Base-by-base conservation (phyloP, 2,113 vertebrate genomes). In the Hemibagrus wyckioides region DNA sequence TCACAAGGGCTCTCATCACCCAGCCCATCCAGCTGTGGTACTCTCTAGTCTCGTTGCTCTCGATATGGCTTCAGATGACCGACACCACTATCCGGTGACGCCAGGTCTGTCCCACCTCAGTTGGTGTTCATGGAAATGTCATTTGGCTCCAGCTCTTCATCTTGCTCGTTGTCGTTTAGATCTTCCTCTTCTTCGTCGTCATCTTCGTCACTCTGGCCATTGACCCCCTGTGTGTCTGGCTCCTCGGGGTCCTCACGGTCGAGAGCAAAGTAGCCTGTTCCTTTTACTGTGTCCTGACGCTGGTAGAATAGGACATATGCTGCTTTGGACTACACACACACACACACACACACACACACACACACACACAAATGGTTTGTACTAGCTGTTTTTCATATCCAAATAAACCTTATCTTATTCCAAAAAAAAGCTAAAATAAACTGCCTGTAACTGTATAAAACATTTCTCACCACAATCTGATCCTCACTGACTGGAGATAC, bases 241-340 rank as follows among this genome's bases (percentile, higher is more conserved):
- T 96, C 91, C 87, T 96, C 96, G 90, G 95, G 94, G 86, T 95
- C 94, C 91, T 97, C 97, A 10, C 96, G 96, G 93, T 99, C 98
- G 67, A 99, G 96, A 85, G 96, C 95, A 25, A 99, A 99, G 95
- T 98, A 99, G 88, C 98, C 97, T 39, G 98, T 99, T 91, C 98
- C 98, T 91, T 96, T 98, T 90, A 99, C 96, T 0, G 98, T 99
- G 93, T 99, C 96, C 91, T 96, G 95, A 33, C 98, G 97, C 96
- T 99, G 97, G 93, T 99, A 99, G 95, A 99, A 99, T 73, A 99
- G 95, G 86, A 99, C 98, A 39, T 99, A 99, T 0, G 97, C 98
- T 54, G 98, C 98, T 96, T 99, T 99, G 92, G 98, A 99, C 98
- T 99, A 93, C 13, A 76, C 79, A 82, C 33, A 90, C 14, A 87